Evolutionary conservation across 2,113 vertebrate species (phyloP).

Genomic region (Aptenodytes patagonicus): DNA sequence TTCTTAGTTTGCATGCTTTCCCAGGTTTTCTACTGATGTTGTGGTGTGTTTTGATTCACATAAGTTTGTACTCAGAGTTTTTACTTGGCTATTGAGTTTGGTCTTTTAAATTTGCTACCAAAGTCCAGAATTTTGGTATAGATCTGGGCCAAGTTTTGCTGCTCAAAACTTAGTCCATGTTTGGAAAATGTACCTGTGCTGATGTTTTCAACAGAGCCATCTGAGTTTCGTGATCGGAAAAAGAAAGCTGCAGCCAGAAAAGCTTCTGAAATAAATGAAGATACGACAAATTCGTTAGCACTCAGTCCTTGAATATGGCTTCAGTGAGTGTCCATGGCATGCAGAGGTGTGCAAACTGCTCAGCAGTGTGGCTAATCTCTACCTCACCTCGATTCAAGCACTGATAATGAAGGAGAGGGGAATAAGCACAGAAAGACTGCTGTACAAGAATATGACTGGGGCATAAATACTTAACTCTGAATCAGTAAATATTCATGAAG

Average conservation of each 20-base stretch:
- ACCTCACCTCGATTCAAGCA: rapidly evolving
- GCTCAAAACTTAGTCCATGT: background rate
- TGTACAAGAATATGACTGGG: background rate
- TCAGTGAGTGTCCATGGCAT: background rate
- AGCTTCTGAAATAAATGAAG: background rate
- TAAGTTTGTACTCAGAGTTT: background rate
- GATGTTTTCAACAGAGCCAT: background rate
- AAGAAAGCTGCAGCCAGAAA: background rate
- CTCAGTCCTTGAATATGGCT: background rate
- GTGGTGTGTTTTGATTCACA: background rate
- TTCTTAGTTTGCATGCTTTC: background rate
- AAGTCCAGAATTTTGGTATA: background rate
- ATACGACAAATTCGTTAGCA: background rate
- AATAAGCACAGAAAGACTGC: background rate
- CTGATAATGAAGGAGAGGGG: background rate
- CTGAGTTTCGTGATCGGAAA: background rate
- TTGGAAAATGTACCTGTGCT: background rate
- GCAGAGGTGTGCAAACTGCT: background rate
- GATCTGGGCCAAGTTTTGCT: background rate
- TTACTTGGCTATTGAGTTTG: background rate
- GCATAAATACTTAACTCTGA: background rate
- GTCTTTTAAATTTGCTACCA: background rate
- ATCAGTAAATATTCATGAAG: slow-evolving; percentile 14
- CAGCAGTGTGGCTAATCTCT: background rate
- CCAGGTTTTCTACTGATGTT: background rate